These are phyloP conservation scores for Boloria euphrosyne DNA, from an alignment of 2,888 invertebrate genomes.

Conservation along the genomic window DNA sequence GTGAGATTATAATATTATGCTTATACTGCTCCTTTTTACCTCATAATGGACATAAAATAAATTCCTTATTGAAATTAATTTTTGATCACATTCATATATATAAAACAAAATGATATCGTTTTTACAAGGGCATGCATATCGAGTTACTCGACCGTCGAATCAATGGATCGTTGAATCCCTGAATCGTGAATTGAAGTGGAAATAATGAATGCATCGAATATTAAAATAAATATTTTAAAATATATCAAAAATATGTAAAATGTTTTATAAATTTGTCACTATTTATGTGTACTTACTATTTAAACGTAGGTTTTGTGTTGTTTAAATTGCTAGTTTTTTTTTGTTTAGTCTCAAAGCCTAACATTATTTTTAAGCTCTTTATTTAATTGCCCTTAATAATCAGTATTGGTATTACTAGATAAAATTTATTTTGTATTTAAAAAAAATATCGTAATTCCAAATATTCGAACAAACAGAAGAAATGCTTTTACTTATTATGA, in stretches of 20 bases:
- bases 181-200: constrained; percentile 31
- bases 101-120: constrained; percentile 16
- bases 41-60: not conserved
- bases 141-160: constrained; percentile 22
- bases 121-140: constrained; percentile 25
- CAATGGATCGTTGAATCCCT: constrained; percentile 30
- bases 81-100: not conserved
- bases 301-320: too few relatives aligned
- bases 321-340: too few relatives aligned
- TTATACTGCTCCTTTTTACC: not conserved
- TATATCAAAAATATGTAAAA: constrained; percentile 1
- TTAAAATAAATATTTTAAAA: constrained; percentile 23
- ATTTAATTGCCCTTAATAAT: too few relatives aligned
- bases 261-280: not conserved
- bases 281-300: not conserved
- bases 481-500: too few relatives aligned
- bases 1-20: not conserved
- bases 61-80: not conserved
- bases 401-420: too few relatives aligned
- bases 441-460: too few relatives aligned
- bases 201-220: constrained; percentile 31
- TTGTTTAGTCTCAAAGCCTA: too few relatives aligned
- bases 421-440: not conserved
- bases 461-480: too few relatives aligned
- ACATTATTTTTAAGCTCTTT: too few relatives aligned